Conservation (phyloP, 2,888 invertebrate species). For the Scotopteryx bipunctaria region DNA sequence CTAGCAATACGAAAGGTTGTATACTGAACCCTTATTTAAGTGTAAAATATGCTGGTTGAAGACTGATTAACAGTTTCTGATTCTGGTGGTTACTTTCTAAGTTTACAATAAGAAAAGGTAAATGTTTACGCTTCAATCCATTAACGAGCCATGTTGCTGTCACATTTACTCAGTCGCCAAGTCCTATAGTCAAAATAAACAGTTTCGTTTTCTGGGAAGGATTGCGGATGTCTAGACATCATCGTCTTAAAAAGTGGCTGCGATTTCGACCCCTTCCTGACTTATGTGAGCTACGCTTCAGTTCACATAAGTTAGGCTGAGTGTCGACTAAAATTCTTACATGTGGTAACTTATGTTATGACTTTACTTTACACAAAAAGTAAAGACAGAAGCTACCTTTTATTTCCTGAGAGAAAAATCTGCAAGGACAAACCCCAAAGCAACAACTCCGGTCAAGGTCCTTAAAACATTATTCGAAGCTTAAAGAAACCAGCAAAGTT, state of each 20-base stretch:
- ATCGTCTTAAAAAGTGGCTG: constrained; percentile 2
- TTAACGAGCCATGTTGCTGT: constrained; percentile 6
- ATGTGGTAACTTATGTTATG: no score
- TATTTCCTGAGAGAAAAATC: no score
- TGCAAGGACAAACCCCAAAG: not conserved
- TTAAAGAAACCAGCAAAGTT: not conserved
- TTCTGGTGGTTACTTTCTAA: not conserved
- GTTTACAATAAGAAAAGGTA: not conserved
- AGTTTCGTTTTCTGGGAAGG: constrained; percentile 13
- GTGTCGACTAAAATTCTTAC: no score
- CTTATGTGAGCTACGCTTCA: not conserved
- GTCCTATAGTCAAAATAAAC: constrained; percentile 16
- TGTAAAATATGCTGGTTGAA: no score
- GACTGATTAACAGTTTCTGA: not conserved
- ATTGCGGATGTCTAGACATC: constrained; percentile 3
- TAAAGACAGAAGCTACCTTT: no score
- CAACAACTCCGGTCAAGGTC: not conserved
- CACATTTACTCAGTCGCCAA: constrained; percentile 2
- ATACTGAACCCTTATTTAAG: not conserved
- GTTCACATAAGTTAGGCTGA: no score
- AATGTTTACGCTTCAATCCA: constrained; percentile 17
- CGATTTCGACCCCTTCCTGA: not conserved
- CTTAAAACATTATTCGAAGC: not conserved
- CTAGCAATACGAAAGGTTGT: not conserved
- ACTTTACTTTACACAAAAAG: no score